Conservation (phyloP, 2,113 vertebrate species). For the Callospermophilus lateralis region DNA sequence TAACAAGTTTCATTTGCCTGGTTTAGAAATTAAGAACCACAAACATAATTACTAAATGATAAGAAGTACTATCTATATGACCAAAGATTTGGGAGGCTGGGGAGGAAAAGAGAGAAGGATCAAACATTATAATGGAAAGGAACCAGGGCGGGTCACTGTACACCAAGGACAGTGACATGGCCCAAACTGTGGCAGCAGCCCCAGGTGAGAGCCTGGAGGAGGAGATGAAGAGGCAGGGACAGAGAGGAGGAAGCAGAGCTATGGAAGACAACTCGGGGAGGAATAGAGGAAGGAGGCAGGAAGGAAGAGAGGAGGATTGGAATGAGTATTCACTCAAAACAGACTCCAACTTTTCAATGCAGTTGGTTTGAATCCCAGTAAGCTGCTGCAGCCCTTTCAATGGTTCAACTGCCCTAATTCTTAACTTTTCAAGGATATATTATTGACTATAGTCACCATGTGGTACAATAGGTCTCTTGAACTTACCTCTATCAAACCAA, state of each 20-base stretch:
- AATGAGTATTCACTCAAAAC: not conserved
- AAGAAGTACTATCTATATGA: not conserved
- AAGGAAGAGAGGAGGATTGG: not conserved
- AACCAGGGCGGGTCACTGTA: not conserved
- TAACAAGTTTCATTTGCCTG: not conserved
- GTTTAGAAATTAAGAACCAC: not conserved
- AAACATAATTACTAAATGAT: not conserved
- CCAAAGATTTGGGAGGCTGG: not conserved
- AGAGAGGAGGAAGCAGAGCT: not conserved
- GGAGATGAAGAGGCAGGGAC: not conserved
- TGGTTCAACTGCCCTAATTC: conserved; percentile 1
- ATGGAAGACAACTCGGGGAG: not conserved
- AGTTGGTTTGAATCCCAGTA: not conserved
- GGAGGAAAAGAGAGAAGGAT: not conserved
- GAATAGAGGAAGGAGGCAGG: not conserved
- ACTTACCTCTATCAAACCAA: not conserved
- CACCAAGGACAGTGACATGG: not conserved
- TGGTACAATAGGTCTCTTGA: not conserved
- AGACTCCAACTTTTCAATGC: not conserved
- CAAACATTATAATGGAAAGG: not conserved
- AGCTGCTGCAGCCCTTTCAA: not conserved
- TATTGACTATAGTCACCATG: not conserved
- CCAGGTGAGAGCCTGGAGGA: not conserved
- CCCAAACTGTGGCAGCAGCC: not conserved
- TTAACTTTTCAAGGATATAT: not conserved